Base-by-base conservation (phyloP, 2,888 invertebrate genomes). In the Achlya flavicornis region DNA sequence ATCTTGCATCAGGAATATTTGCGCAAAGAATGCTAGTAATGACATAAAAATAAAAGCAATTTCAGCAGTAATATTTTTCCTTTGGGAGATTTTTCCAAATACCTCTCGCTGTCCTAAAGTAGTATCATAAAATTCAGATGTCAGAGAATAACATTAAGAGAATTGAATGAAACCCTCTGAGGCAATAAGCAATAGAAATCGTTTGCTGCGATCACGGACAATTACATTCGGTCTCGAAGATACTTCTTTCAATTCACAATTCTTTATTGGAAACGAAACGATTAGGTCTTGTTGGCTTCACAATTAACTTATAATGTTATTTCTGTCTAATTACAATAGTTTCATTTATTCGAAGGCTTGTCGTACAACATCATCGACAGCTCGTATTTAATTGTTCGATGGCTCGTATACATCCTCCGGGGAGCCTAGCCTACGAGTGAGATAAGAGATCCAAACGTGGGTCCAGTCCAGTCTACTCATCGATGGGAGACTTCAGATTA, bases 181-280 rank as follows among this genome's bases (percentile, higher is more conserved):
- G 85, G 86, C 87, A 89, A 88, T 87, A 84, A 89, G 87, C 88
- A 87, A 87, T 88, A 87, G 86, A 86, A 89, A 87, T 88, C 87
- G 86, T 89, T 89, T 85, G 83, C 81, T 85, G 75, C 78, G 80
- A 85, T 83, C 80, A 81, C 84, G 84, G 86, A 86, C 89, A 87
- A 88, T 90, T 88, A 89, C 89, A 81, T 87, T 87, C 78, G 79
- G 84, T 78, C 77, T 76, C 75, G 81, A 83, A 83, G 85, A 86
- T 86, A 82, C 83, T 87, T 86, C 87, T 88, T 88, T 86, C 87
- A 86, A 87, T 87, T 88, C 84, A 74, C 79, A 85, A 86, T 87
- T 86, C 83, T 85, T 87, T 87, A 87, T 88, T 86, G 83, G 82
- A 84, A 83, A 81, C 76, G 83, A 80, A 85, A 81, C 83, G 85